phyloP scores from a whole-genome alignment of 1,140 invertebrate species.

The Lamellibrachia luymesi region DNA sequence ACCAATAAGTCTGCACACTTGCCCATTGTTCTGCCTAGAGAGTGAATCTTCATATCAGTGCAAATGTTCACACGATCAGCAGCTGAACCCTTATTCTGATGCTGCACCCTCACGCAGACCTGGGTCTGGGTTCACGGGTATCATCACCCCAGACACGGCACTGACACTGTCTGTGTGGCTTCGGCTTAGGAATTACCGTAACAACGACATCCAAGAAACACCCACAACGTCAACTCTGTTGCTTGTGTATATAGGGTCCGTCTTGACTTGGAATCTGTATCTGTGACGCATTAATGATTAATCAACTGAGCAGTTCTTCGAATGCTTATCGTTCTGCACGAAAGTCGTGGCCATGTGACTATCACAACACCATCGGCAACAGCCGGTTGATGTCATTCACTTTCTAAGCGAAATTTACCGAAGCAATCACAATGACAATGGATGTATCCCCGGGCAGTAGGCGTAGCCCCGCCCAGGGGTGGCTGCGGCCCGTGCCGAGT shows the following conservation, averaged over 20 bases:
- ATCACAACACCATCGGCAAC: not conserved
- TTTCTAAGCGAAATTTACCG: not conserved
- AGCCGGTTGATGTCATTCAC: not conserved
- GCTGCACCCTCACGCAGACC: too few relatives aligned
- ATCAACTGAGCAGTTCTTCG: not conserved
- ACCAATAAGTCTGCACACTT: not conserved
- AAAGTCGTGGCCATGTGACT: not conserved
- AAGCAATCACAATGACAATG: too few relatives aligned
- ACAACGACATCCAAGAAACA: not conserved
- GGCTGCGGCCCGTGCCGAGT: too few relatives aligned
- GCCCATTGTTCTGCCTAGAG: not conserved
- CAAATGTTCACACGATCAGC: not conserved
- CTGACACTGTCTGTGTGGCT: not conserved
- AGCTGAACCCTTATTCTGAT: not conserved
- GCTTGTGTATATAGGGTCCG: not conserved
- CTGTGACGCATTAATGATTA: not conserved
- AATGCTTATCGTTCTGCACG: not conserved
- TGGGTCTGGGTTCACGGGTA: too few relatives aligned
- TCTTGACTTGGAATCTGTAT: not conserved
- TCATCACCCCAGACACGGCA: not conserved
- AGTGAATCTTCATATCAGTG: not conserved
- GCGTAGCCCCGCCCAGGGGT: too few relatives aligned
- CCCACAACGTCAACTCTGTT: not conserved
- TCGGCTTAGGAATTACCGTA: not conserved
- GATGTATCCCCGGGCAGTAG: too few relatives aligned